Evolutionary conservation across 2,888 invertebrate genomes (phyloP).

Genomic region (Carabus problematicus): DNA sequence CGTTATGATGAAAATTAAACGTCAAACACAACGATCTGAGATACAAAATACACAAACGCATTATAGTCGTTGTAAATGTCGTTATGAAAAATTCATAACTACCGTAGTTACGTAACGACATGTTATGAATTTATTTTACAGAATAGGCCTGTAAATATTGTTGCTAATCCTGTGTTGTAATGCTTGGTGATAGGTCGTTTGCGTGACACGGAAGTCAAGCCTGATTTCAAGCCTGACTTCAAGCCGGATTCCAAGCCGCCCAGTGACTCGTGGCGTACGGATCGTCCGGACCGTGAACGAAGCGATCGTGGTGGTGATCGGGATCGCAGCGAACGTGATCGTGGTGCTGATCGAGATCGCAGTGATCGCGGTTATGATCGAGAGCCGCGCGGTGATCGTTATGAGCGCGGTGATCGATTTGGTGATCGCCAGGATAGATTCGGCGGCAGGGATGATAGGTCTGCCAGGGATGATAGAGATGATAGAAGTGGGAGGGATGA

Average conservation of each 20-base stretch:
- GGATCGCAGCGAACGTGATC: conserved; percentile 45
- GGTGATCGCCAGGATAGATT: conserved; percentile 33
- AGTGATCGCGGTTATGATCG: conserved; percentile 21
- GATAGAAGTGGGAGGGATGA: conserved; percentile 38
- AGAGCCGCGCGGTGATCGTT: conserved; percentile 23
- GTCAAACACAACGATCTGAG: no score
- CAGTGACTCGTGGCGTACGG: conserved; percentile 24
- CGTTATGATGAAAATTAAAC: no score
- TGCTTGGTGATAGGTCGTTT: no score
- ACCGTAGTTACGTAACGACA: no score
- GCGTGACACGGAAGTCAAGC: conserved; percentile 29
- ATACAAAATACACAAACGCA: no score
- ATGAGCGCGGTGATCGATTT: conserved; percentile 11
- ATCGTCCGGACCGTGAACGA: conserved; percentile 29
- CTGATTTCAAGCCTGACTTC: conserved; percentile 10
- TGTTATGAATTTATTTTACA: no score
- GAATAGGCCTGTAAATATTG: no score
- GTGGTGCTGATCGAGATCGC: conserved; percentile 44
- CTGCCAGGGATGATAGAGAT: conserved; percentile 38
- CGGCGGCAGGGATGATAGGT: conserved; percentile 43
- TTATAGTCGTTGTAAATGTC: no score
- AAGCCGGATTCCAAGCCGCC: conserved; percentile 19
- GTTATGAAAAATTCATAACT: no score
- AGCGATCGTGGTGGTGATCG: conserved; percentile 43
- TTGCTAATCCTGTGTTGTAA: background rate